Base-by-base conservation (phyloP, 2,113 vertebrate genomes). In the Willisornis vidua region DNA sequence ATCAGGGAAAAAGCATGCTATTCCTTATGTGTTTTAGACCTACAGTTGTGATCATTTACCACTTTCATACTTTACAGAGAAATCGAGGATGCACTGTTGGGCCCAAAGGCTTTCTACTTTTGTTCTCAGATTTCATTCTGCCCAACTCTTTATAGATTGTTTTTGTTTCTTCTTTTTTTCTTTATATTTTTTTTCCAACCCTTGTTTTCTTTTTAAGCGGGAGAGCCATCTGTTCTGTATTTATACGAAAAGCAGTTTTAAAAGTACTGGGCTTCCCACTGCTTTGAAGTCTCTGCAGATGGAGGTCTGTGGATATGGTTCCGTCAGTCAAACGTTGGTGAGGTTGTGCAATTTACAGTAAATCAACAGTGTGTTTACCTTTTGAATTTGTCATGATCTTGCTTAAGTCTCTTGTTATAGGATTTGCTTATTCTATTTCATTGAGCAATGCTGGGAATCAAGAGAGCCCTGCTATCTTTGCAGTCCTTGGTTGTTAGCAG, bases 241-340 rank as follows among this genome's bases (percentile, higher is more conserved):
- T 89, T 94, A 45, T 61, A 49, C 15, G 24, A 92, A 91, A 93
- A 75, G 11, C 16, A 57, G 3, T 55, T 94, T 92, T 71, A 28
- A 71, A 78, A 90, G 12, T 54, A 37, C 45, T 48, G 0, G 17
- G 17, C 14, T 90, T 89, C 84, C 26, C 0, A 0, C 13, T 84
- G 41, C 70, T 85, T 85, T 62, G 66, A 89, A 94, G 25, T 82
- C 51, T 74, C 39, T 72, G 39, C 33, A 63, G 66, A 62, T 57
- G 20, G 8, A 41, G 48, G 14, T 39, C 6, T 3, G 1, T 63
- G 29, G 48, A 72, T 19, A 82, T 29, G 33, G 43, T 91, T 7
- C 73, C 13, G 3, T 59, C 61, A 65, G 41, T 28, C 61, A 67
- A 57, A 28, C 8, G 35, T 2, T 51, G 33, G 10, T 58, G 24